Percentiles rank a stretch among this genome's conserved stretches.
phyloP scores from a whole-genome alignment of 37 sponge, comb jelly and placozoan genomes.

The Halichondria panicea region DNA sequence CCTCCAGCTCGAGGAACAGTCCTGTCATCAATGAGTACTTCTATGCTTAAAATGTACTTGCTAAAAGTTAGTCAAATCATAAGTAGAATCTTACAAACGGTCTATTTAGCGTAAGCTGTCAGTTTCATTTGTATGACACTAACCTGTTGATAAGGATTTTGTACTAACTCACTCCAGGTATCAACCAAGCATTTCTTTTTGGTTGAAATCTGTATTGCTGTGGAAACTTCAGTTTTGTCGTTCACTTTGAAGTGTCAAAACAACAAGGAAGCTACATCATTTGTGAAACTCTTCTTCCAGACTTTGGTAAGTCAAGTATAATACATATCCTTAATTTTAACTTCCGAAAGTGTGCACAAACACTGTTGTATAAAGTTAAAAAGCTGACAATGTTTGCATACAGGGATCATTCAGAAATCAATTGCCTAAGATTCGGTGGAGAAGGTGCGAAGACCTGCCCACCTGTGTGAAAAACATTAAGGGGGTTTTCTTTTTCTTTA shows the following conservation, averaged over 20 bases:
- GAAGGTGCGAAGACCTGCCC: constrained; percentile 10
- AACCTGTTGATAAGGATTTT: not conserved
- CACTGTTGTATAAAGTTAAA: not conserved
- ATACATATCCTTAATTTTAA: not conserved
- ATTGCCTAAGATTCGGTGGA: not conserved
- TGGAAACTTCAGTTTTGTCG: constrained; percentile 33
- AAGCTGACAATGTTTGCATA: not conserved
- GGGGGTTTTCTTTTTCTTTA: constrained; percentile 16
- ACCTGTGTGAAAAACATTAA: constrained; percentile 15
- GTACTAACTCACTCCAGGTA: constrained; percentile 36
- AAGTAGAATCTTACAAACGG: not conserved
- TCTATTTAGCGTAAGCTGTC: not conserved
- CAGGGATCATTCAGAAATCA: constrained; percentile 1
- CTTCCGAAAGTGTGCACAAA: not conserved
- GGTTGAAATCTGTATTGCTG: constrained; percentile 52
- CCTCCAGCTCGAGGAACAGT: constrained; percentile 79
- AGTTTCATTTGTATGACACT: not conserved
- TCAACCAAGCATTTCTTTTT: constrained; percentile 70
- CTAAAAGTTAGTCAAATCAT: not conserved
- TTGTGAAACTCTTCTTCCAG: constrained; percentile 66
- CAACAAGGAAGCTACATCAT: constrained; percentile 29
- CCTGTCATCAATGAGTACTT: constrained; percentile 77
- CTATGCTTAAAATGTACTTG: constrained; percentile 84
- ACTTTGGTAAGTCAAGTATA: constrained; percentile 36
- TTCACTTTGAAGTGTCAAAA: constrained; percentile 74